phyloP scores from a whole-genome alignment of 1,140 invertebrate genomes.

The Zaprionus gabonicus region DNA sequence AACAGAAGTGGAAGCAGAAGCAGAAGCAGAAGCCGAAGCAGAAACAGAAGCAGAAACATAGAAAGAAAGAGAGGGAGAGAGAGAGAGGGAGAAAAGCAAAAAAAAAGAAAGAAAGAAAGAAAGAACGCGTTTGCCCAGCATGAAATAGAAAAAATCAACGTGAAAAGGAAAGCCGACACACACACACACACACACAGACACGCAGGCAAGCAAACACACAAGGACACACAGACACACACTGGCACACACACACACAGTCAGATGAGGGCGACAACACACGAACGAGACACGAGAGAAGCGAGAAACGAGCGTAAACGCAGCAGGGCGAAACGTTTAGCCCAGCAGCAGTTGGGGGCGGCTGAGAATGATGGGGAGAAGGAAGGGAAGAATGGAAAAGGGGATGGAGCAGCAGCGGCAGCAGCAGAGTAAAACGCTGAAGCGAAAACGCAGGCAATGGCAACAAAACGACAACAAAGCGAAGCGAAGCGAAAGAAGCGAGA shows the following conservation, averaged over 20 bases:
- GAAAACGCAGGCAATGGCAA: conserved; percentile 48
- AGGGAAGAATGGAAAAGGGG: no score
- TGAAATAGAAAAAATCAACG: conserved; percentile 2
- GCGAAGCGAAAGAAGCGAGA: conserved; percentile 28
- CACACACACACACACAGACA: neutral
- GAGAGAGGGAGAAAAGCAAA: no score
- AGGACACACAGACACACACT: neutral
- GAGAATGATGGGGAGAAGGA: neutral
- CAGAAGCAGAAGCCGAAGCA: neutral
- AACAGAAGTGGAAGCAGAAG: conserved; percentile 18
- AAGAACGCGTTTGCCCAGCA: conserved; percentile 6
- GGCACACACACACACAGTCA: conserved; percentile 8
- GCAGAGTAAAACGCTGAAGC: conserved; percentile 17
- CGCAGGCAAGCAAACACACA: conserved; percentile 4
- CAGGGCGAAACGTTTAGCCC: conserved; percentile 24
- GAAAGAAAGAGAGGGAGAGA: neutral
- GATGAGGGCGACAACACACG: conserved; percentile 11
- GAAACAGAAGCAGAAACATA: conserved; percentile 8
- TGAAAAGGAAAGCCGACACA: conserved; percentile 13
- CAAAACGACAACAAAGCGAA: conserved; percentile 30
- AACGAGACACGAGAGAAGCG: neutral
- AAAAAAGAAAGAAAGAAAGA: conserved; percentile 1
- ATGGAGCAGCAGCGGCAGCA: no score
- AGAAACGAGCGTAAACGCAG: conserved; percentile 23
- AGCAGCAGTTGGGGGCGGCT: conserved; percentile 1